Base-by-base conservation (phyloP, 2,888 invertebrate species). In the Mylabris sibirica region DNA sequence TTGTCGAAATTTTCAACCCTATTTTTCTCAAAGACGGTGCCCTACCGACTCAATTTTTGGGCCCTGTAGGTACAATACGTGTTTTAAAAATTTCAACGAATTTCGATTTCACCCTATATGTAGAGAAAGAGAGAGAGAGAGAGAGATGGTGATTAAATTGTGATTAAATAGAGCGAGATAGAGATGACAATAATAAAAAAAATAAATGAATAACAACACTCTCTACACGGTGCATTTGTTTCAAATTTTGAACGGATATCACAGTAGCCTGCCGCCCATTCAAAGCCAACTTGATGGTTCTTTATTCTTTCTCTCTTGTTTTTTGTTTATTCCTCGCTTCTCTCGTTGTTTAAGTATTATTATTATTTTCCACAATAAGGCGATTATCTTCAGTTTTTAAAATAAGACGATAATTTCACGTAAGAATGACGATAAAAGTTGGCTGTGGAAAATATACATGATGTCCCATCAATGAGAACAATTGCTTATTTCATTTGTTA, bases 331-430 rank as follows among this genome's bases (percentile, higher is more conserved):
- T 11, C 11, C 8, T 35, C n/a, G n/a, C n/a, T 38, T 38, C 57
- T 62, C 64, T 30, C 30, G 67, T 72, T 70, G 70, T 72, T 30
- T 30, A 30, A 30, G 30, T 30, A 30, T 30, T 30, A 30, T 30
- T 30, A 30, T 30, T 30, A 30, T 30, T 30, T 30, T 30, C 30
- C 30, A 30, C 72, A 72, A 70, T 72, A 72, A 72, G 67, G 20
- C 69, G 72, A 72, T 72, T 72, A 71, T 68, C 68, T 71, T 65
- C 60, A 64, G 67, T 67, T 30, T n/a, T 30, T 30, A 72, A 68
- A 71, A 72, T 67, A 67, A 72, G 72, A 65, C 65, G 70, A 69
- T 72, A 72, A 72, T 72, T 72, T 72, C 70, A 72, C 72, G 72
- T 71, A 71, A 72, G 67, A 69, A 66, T 72, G 72, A 63, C 63